Conservation (phyloP, 1,140 invertebrate genomes). For the Neodiprion virginianus region DNA sequence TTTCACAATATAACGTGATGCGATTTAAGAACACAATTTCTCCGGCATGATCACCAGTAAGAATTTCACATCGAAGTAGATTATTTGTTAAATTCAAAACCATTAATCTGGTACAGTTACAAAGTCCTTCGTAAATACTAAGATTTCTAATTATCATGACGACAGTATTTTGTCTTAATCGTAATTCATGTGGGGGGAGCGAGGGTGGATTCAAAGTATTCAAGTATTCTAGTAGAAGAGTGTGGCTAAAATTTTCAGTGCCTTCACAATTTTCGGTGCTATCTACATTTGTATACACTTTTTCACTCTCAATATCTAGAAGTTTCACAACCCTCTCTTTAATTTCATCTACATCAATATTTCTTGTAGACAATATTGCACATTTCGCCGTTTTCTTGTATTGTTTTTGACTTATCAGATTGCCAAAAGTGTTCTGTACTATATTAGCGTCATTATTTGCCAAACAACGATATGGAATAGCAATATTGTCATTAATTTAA, state of each 20-base stretch:
- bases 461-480: slow-evolving; percentile 20
- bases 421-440: slow-evolving; percentile 16
- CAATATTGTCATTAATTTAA: slow-evolving; percentile 11
- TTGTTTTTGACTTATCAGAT: slow-evolving; percentile 17
- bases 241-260: slow-evolving; percentile 12
- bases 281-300: slow-evolving; percentile 20
- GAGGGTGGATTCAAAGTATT: slow-evolving; percentile 16
- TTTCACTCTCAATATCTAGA: slow-evolving; percentile 19
- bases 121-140: slow-evolving; percentile 17
- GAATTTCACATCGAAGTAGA: slow-evolving; percentile 11
- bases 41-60: slow-evolving; percentile 11
- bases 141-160: slow-evolving; percentile 23
- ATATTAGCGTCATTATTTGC: slow-evolving; percentile 9
- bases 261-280: slow-evolving; percentile 17
- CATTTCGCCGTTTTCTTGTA: slow-evolving; percentile 19
- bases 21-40: slow-evolving; percentile 15
- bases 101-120: background rate
- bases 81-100: slow-evolving; percentile 18
- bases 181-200: slow-evolving; percentile 22
- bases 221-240: slow-evolving; percentile 23
- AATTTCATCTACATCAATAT: slow-evolving; percentile 26
- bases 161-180: slow-evolving; percentile 13
- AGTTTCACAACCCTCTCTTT: slow-evolving; percentile 25
- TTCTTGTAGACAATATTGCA: slow-evolving; percentile 27
- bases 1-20: background rate